phyloP scores from a whole-genome alignment of 2,888 invertebrate genomes.

The Julus scandinavius region DNA sequence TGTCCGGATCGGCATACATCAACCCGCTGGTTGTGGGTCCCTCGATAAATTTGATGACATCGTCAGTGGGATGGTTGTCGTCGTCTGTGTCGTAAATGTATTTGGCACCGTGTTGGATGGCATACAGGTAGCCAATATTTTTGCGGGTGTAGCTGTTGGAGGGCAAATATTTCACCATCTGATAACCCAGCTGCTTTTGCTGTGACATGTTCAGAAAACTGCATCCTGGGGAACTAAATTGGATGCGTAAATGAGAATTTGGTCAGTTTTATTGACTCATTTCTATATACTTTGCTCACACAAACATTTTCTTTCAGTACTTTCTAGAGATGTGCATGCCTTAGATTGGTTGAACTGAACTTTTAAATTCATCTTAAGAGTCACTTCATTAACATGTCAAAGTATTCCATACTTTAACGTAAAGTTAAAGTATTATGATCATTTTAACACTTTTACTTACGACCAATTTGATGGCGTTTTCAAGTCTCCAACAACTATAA shows the following conservation, averaged over 20 bases:
- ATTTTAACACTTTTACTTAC: conserved; percentile 1
- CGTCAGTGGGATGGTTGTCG: conserved; percentile 55
- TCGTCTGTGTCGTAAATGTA: conserved; percentile 58
- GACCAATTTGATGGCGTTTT: conserved; percentile 57
- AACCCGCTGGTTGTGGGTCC: conserved; percentile 46
- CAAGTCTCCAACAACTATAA: conserved; percentile 56
- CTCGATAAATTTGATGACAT: background rate
- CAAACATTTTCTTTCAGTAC: no score
- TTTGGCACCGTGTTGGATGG: conserved; percentile 56
- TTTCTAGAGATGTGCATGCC: no score
- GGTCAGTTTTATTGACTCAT: background rate
- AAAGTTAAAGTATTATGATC: background rate
- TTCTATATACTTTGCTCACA: no score
- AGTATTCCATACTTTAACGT: background rate
- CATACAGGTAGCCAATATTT: conserved; percentile 57
- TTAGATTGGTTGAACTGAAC: background rate
- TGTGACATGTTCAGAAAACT: conserved; percentile 49
- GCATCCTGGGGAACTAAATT: conserved; percentile 50
- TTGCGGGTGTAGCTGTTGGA: conserved; percentile 56
- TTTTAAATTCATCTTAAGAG: background rate
- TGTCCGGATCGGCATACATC: conserved; percentile 13
- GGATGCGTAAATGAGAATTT: background rate
- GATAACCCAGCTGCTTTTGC: conserved; percentile 52
- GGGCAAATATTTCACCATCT: conserved; percentile 49
- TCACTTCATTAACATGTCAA: background rate